Percentiles rank a stretch among this genome's conserved stretches.
Evolutionary conservation across 2,888 invertebrate genomes (phyloP).

Genomic region (Eristalinus sepulchralis): DNA sequence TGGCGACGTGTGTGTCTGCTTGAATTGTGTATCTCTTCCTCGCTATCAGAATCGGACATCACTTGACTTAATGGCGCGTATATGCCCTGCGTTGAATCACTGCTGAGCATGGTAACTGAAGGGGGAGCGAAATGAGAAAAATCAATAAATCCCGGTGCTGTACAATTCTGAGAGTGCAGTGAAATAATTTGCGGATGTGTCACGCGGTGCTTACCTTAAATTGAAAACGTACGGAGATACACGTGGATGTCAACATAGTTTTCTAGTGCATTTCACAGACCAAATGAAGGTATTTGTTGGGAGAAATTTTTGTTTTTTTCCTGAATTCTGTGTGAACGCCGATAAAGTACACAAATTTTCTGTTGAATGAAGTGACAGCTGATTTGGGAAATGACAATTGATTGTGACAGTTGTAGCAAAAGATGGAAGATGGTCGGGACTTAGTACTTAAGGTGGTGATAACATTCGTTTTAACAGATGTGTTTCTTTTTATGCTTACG

Average conservation of each 20-base stretch:
- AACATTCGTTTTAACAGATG: neutral
- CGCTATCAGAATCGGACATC: constrained; percentile 89
- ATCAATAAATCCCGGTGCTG: constrained; percentile 74
- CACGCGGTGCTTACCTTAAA: constrained; percentile 72
- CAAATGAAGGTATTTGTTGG: neutral
- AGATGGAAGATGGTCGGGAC: neutral
- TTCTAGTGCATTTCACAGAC: constrained; percentile 52
- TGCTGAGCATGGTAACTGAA: constrained; percentile 79
- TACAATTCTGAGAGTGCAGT: neutral
- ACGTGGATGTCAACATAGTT: constrained; percentile 72
- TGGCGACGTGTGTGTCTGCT: constrained; percentile 72
- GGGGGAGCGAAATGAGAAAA: constrained; percentile 72
- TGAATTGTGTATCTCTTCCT: constrained; percentile 84
- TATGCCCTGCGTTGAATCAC: constrained; percentile 82
- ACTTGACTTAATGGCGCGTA: constrained; percentile 90
- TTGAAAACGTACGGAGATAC: constrained; percentile 73
- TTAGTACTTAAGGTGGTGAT: constrained; percentile 23
- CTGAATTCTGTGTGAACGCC: neutral
- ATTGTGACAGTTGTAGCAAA: constrained; percentile 7
- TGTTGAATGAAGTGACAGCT: neutral
- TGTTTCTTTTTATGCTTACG: too few relatives aligned
- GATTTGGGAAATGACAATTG: neutral
- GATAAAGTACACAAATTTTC: constrained; percentile 49
- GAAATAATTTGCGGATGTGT: too few relatives aligned
- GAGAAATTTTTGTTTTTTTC: constrained; percentile 11